phyloP scores from a whole-genome alignment of 2,113 vertebrate genomes.

The Xenopus tropicalis region DNA sequence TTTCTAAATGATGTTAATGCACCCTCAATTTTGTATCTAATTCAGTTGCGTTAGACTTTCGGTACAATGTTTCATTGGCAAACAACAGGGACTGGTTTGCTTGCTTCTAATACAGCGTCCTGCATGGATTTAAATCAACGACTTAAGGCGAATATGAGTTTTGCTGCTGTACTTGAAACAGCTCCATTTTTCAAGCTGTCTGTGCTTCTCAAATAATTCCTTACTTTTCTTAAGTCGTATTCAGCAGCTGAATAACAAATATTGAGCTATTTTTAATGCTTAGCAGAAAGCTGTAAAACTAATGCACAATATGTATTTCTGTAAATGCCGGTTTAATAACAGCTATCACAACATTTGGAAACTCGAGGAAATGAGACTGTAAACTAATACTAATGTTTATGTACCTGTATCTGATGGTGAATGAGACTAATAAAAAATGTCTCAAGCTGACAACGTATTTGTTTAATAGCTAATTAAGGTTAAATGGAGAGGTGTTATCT shows the following conservation, averaged over 20 bases:
- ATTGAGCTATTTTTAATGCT: not conserved
- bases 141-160: no score
- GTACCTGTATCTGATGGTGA: slow-evolving; percentile 23
- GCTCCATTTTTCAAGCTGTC: no score
- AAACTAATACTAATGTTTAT: slow-evolving; percentile 30
- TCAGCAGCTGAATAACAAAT: not conserved
- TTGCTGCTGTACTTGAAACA: no score
- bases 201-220: no score
- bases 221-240: not conserved
- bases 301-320: slow-evolving; percentile 6
- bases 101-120: no score
- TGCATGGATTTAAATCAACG: no score
- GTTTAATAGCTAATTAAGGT: slow-evolving; percentile 41
- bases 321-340: slow-evolving; percentile 32
- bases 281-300: not conserved
- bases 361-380: slow-evolving; percentile 24
- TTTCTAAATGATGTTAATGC: no score
- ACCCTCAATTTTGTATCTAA: no score
- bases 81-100: no score
- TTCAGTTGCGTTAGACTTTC: no score
- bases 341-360: slow-evolving; percentile 24
- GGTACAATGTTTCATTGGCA: no score
- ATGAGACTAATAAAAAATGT: slow-evolving; percentile 20
- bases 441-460: slow-evolving; percentile 25
- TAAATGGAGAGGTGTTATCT: slow-evolving; percentile 30